Base-by-base conservation (phyloP, 2,797 vertebrate genomes). In the Poecilia picta region DNA sequence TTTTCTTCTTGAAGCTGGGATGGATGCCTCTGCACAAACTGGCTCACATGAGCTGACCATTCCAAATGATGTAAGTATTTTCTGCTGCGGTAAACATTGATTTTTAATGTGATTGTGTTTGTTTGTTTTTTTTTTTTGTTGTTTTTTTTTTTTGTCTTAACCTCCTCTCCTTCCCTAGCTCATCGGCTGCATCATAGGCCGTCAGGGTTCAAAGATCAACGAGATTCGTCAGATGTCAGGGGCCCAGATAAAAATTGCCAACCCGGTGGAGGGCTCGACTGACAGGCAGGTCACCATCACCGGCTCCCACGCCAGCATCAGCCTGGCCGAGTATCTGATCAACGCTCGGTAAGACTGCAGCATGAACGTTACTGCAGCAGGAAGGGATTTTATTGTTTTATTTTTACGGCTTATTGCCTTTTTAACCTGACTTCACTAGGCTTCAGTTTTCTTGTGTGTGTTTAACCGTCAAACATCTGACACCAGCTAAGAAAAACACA, bases 201-300 rank as follows among this genome's bases (percentile, higher is more conserved):
- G 97, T 85, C 98, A 98, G 88, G 97, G 98, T 78, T 96, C 97
- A 89, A 98, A 98, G 95, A 98, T 98, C 95, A 98, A 98, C 80
- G 98, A 98, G 96, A 98, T 98, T 90, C 97, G 97, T 92, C 97
- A 98, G 96, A 98, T 98, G 97, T 98, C 98, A 66, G 97, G 97
- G 89, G 98, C 97, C 90, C 98, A 98, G 96, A 98, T 98, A 95
- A 98, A 98, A 94, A 98, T 98, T 90, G 97, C 97, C 93, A 98
- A 98, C 89, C 97, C 97, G 16, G 97, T 98, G 93, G 97, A 98
- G 91, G 98, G 98, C 66, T 98, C 97, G 18, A 97, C 97, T 90
- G 97, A 98, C 95, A 92, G 97, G 89, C 97, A 98, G 96, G 97
- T 98, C 89, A 98, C 98, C 93, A 98, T 98, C 91, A 98, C 97